Evolutionary conservation across 2,888 invertebrate genomes (phyloP), one percentile per base, ranked within the genome.

Genomic region (Pterostichus niger): DNA sequence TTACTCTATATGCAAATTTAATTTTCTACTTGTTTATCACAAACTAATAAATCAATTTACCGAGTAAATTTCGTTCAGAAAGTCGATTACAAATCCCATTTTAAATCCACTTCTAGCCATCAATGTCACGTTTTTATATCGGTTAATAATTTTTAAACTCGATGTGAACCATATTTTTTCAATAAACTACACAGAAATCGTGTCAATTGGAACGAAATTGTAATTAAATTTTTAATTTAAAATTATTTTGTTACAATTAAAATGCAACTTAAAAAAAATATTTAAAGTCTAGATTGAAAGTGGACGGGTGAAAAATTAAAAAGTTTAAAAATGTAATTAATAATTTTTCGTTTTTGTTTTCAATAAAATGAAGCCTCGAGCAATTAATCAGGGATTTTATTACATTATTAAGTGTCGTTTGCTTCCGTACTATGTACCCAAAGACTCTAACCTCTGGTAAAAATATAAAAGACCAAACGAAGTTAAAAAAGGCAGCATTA

Each of bases 351-450:
- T 59, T 59, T 59, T 59, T 71, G 17, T 49, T 24, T 24, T 24
- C 49, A 44, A 71, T 71, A 15, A 59, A 35, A 64, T 7, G 24
- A 0, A 31, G 44, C 6, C 17, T n/a, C 5, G 17, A 75, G 49
- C 9, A 33, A 75, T 75, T 75, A 75, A 75, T 49, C 73, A 24
- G 15, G 6, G 31, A 10, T 75, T 75, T 17, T 31, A 52, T 6
- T 49, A 31, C n/a, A 75, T 75, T 75, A 75, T 75, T 75, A 75
- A 52, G 64, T 33, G 13, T 64, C 33, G 9, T 33, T 64, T 64
- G 35, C 64, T 64, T 64, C 64, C 64, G 64, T n/a, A 17, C 6
- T 24, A 59, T 59, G 11, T 13, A n/a, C 52, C 52, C n/a, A 52
- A 52, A 9, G 24, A 59, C 11, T 17, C 59, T 17, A 17, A 59